These are phyloP conservation scores for Drosophila mimetica DNA, from an alignment of 2,888 invertebrate species.

Conservation along the genomic window DNA sequence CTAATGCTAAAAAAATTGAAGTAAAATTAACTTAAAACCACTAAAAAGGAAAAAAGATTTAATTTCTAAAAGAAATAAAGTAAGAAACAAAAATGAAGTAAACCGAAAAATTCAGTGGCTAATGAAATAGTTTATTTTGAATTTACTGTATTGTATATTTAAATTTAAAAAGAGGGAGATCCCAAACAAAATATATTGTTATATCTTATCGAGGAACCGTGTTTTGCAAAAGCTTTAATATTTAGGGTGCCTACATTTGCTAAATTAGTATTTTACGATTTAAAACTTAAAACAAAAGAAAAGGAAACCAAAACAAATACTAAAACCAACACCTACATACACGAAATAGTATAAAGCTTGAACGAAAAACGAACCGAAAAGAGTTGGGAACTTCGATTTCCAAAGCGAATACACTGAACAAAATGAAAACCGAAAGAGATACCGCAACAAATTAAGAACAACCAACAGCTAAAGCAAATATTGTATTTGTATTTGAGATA, in stretches of 20 bases:
- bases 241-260: conserved; percentile 85
- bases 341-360: conserved; percentile 37
- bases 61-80: conserved; percentile 67
- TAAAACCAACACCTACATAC: conserved; percentile 30
- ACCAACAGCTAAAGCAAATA: conserved; percentile 48
- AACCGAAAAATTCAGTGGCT: conserved; percentile 50
- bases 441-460: conserved; percentile 19
- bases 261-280: conserved; percentile 84
- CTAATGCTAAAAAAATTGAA: conserved; percentile 31
- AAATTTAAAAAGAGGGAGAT: conserved; percentile 51
- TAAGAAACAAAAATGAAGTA: conserved; percentile 32
- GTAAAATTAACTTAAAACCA: conserved; percentile 26
- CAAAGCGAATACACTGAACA: conserved; percentile 7
- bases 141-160: conserved; percentile 76
- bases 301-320: conserved; percentile 32
- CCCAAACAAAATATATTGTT: conserved; percentile 61
- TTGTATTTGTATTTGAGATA: conserved; percentile 67
- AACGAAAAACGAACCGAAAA: conserved; percentile 18
- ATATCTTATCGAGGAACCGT: conserved; percentile 82
- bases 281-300: conserved; percentile 40
- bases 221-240: conserved; percentile 85
- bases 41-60: conserved; percentile 24
- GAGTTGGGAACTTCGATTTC: conserved; percentile 13
- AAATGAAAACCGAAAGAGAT: conserved; percentile 2
- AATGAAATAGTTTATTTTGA: conserved; percentile 74